Conservation (phyloP, 2,113 vertebrate species). For the Numida meleagris region DNA sequence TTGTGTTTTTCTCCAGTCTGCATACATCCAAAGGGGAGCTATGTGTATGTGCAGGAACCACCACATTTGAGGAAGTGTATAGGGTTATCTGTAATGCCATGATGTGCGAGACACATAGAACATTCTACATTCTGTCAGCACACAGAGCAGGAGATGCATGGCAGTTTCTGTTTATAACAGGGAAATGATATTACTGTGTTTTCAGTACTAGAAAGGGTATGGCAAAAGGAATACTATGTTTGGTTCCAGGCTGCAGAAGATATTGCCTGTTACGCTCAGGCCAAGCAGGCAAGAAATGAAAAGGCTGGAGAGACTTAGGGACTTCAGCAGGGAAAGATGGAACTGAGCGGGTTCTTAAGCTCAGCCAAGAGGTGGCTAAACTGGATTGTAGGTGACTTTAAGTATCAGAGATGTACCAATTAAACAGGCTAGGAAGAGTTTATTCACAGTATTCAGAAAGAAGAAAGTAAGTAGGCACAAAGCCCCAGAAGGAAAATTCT, state of each 20-base stretch:
- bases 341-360: not conserved
- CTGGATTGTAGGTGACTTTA: not conserved
- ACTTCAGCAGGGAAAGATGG: not conserved
- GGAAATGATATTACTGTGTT: not conserved
- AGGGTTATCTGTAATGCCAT: not conserved
- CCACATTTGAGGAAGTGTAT: not conserved
- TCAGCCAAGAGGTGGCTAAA: not conserved
- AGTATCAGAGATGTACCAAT: constrained; percentile 6
- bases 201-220: not conserved
- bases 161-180: not conserved
- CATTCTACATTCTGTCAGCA: not conserved
- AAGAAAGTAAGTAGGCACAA: constrained; percentile 15
- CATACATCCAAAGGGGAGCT: not conserved
- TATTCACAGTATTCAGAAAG: not conserved
- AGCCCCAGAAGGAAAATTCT: constrained; percentile 14
- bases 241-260: not conserved
- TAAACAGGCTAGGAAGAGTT: constrained; percentile 24
- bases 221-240: not conserved
- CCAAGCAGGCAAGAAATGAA: not conserved
- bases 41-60: not conserved
- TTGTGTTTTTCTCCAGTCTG: not conserved
- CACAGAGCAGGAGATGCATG: not conserved
- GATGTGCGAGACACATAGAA: not conserved
- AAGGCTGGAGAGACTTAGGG: not conserved
- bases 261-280: not conserved